Evolutionary conservation across 1,140 invertebrate genomes (phyloP).

Genomic region (Drosophila pandora): DNA sequence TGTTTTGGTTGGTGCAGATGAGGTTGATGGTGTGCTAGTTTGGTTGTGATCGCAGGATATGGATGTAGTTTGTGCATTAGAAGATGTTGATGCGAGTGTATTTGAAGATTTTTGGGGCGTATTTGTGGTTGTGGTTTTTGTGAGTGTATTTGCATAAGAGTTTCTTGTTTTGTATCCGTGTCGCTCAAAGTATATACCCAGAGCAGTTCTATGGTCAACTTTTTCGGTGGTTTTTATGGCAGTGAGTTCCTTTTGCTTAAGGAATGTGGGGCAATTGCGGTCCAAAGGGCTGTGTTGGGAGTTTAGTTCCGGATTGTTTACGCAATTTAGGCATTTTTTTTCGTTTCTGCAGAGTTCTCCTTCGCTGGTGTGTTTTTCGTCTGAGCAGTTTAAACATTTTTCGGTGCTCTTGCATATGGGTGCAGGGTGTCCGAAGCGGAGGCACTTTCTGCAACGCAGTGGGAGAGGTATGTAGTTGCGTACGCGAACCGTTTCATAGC

Average conservation of each 20-base stretch:
- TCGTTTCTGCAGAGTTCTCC: too few relatives aligned
- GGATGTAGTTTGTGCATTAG: slow-evolving; percentile 5
- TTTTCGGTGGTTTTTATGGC: slow-evolving; percentile 18
- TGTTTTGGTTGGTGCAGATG: too few relatives aligned
- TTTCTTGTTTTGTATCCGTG: slow-evolving; percentile 12
- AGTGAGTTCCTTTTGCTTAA: slow-evolving; percentile 4
- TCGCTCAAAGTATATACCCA: slow-evolving; percentile 13
- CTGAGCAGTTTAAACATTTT: slow-evolving; percentile 7
- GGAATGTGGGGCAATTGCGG: slow-evolving; percentile 3
- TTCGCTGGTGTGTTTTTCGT: background rate
- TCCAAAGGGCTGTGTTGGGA: background rate
- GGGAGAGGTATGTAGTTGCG: slow-evolving; percentile 10
- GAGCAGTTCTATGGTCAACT: slow-evolving; percentile 5
- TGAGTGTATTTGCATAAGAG: slow-evolving; percentile 6
- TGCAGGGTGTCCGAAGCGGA: too few relatives aligned
- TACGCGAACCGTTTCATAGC: background rate
- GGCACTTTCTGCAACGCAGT: too few relatives aligned
- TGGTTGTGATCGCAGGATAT: slow-evolving; percentile 9
- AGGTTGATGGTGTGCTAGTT: too few relatives aligned
- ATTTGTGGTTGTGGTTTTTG: slow-evolving; percentile 5
- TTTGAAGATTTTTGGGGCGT: background rate
- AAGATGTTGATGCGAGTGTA: slow-evolving; percentile 8
- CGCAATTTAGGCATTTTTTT: too few relatives aligned
- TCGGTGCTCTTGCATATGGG: background rate
- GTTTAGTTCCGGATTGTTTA: background rate